A percentile compares a stretch with the other conserved stretches of the same genome.
phyloP scores from a whole-genome alignment of 1,140 invertebrate genomes.

The Chymomyza costata region DNA sequence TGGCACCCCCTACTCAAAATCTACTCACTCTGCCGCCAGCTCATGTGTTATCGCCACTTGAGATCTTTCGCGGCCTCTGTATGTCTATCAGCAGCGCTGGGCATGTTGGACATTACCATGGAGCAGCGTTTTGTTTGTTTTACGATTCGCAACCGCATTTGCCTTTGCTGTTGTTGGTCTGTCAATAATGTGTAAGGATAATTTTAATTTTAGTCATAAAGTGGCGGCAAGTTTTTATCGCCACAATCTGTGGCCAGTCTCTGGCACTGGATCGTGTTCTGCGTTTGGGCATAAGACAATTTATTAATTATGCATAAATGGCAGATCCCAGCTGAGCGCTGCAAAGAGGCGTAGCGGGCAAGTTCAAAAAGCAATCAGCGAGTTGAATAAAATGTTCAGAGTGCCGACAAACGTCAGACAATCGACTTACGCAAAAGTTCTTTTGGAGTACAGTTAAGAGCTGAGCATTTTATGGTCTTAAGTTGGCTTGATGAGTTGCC shows the following conservation, averaged over 20 bases:
- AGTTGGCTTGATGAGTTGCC: no score
- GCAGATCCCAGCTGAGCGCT: conserved; percentile 12
- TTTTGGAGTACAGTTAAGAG: conserved; percentile 48
- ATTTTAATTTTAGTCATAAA: conserved; percentile 39
- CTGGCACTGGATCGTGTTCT: no score
- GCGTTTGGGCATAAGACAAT: conserved; percentile 53
- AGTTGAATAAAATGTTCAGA: conserved; percentile 37
- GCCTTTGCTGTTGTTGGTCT: conserved; percentile 17
- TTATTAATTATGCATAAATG: conserved; percentile 73
- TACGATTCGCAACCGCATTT: conserved; percentile 36
- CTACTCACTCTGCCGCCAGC: conserved; percentile 19
- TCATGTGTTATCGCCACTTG: conserved; percentile 40
- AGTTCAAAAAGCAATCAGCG: conserved; percentile 61
- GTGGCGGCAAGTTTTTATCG: conserved; percentile 44
- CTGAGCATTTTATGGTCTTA: conserved; percentile 28
- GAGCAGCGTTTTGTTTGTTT: conserved; percentile 30
- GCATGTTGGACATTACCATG: not conserved
- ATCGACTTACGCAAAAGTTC: conserved; percentile 5
- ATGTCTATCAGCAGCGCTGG: conserved; percentile 30
- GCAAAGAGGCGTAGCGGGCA: conserved; percentile 38
- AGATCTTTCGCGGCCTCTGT: conserved; percentile 22
- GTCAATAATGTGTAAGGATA: conserved; percentile 48
- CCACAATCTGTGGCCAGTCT: conserved; percentile 44
- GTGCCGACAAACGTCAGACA: conserved; percentile 40
- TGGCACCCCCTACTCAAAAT: no score